These are phyloP conservation scores for Vireo altiloquus DNA, from an alignment of 2,113 vertebrate genomes.

Conservation along the genomic window DNA sequence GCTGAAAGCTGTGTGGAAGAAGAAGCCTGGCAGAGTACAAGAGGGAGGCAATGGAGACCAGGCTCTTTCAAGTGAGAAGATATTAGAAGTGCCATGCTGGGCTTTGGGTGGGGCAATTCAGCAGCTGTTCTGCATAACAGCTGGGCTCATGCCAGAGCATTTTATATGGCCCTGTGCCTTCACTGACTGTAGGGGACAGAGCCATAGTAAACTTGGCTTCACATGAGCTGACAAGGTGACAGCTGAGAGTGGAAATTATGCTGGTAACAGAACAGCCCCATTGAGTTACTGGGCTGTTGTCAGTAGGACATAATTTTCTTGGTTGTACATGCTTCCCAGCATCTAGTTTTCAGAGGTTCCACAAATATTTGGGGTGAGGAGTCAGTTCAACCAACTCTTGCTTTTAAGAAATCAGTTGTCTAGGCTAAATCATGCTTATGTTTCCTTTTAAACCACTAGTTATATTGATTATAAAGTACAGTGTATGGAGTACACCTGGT, in stretches of 20 bases:
- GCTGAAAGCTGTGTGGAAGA: not conserved
- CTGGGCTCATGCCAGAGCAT: not conserved
- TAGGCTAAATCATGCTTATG: not conserved
- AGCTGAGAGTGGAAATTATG: not conserved
- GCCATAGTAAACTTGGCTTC: not conserved
- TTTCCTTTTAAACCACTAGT: not conserved
- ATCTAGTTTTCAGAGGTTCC: not conserved
- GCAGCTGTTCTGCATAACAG: not conserved
- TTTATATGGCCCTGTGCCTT: not conserved
- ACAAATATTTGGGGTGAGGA: not conserved
- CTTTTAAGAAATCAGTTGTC: not conserved
- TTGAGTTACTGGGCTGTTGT: not conserved
- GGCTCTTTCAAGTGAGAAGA: not conserved
- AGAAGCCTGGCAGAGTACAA: not conserved
- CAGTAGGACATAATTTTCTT: not conserved
- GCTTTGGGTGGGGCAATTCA: not conserved
- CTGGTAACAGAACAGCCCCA: not conserved
- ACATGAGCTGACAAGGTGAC: not conserved
- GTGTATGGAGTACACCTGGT: rapidly evolving
- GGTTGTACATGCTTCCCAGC: not conserved
- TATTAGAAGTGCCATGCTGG: not conserved
- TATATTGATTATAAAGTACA: not conserved
- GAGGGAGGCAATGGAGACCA: not conserved
- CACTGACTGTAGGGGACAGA: not conserved
- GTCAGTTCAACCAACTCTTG: not conserved